These are phyloP conservation scores for Drosophila prolongata DNA, from an alignment of 2,888 invertebrate genomes.

Conservation along the genomic window DNA sequence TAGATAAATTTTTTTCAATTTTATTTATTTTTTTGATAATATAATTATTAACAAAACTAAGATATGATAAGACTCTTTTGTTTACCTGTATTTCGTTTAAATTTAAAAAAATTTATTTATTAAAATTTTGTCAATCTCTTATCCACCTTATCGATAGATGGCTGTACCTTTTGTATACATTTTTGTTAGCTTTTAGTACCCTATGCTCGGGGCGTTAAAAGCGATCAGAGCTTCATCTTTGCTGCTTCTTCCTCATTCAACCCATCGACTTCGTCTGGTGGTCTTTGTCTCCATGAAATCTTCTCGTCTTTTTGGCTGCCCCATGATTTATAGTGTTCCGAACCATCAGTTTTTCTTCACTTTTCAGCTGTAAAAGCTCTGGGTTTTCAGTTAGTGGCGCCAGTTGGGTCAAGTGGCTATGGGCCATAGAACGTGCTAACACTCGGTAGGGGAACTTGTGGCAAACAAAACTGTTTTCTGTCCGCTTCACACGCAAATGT, in stretches of 20 bases:
- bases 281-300: conserved; percentile 61
- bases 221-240: conserved; percentile 29
- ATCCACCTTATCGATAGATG: neutral
- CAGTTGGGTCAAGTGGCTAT: conserved; percentile 59
- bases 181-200: conserved; percentile 45
- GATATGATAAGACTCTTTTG: too few relatives aligned
- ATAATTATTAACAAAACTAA: too few relatives aligned
- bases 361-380: conserved; percentile 47
- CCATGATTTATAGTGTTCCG: conserved; percentile 70
- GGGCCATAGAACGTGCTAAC: conserved; percentile 73
- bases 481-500: conserved; percentile 74
- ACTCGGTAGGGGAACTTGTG: conserved; percentile 50
- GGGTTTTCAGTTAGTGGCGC: conserved; percentile 37
- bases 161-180: conserved; percentile 12
- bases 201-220: conserved; percentile 40
- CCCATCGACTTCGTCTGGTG: conserved; percentile 22
- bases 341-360: conserved; percentile 34
- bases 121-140: neutral
- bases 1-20: too few relatives aligned
- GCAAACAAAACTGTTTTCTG: conserved; percentile 45
- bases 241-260: conserved; percentile 41
- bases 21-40: too few relatives aligned
- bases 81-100: too few relatives aligned
- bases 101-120: too few relatives aligned
- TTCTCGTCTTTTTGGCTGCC: conserved; percentile 34